A percentile compares a stretch with the other conserved stretches of the same genome.
These are phyloP conservation scores for Sprattus sprattus DNA, from an alignment of 2,113 vertebrate species.

Conservation along the genomic window DNA sequence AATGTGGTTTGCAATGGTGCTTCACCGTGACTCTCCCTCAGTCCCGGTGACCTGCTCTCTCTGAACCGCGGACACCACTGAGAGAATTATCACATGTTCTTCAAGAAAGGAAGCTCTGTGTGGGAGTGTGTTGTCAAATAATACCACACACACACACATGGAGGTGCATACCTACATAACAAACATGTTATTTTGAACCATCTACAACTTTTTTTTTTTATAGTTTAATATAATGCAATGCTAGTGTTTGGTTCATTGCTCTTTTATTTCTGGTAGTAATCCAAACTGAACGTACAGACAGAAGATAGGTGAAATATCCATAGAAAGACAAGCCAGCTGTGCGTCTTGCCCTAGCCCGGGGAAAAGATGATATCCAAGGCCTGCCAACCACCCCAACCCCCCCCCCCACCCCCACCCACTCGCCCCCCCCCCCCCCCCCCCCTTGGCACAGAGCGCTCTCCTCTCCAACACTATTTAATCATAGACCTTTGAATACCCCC, in stretches of 20 bases:
- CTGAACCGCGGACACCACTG: conserved; percentile 49
- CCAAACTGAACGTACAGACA: neutral
- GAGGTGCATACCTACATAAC: neutral
- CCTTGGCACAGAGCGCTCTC: too few species aligned
- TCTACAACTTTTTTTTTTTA: neutral
- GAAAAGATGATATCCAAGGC: too few species aligned
- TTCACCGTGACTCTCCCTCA: conserved; percentile 46
- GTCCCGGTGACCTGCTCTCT: conserved; percentile 48
- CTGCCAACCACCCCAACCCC: too few species aligned
- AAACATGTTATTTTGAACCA: neutral
- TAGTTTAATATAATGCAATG: neutral
- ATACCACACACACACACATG: neutral
- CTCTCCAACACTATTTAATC: too few species aligned
- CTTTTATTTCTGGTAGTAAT: neutral
- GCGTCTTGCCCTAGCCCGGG: too few species aligned
- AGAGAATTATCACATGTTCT: conserved; percentile 49
- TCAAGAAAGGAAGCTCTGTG: conserved; percentile 39
- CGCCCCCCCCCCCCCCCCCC: too few species aligned
- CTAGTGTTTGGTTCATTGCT: neutral
- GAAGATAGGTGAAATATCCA: neutral
- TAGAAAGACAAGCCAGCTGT: too few species aligned
- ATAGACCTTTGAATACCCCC: too few species aligned
- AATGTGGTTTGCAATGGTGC: conserved; percentile 68
- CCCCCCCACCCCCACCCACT: too few species aligned
- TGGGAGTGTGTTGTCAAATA: neutral